Evolutionary conservation across 2,888 invertebrate genomes (phyloP).

Genomic region (Drosophila mulleri): DNA sequence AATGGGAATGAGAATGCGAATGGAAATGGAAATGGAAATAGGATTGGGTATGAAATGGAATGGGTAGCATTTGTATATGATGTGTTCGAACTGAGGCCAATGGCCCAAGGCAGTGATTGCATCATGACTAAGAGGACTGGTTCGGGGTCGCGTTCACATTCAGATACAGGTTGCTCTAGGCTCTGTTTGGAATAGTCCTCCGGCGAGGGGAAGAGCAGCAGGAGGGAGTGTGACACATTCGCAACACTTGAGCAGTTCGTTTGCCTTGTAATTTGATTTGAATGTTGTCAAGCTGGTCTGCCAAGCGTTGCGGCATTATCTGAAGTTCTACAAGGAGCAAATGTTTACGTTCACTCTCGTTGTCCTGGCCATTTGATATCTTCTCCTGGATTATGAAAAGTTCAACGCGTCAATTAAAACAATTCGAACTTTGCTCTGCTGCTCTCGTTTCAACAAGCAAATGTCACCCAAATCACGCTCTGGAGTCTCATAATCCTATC

Average conservation of each 20-base stretch:
- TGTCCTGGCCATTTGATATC: constrained; percentile 22
- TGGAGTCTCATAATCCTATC: constrained; percentile 35
- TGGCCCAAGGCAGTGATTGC: constrained; percentile 21
- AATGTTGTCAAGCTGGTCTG: constrained; percentile 27
- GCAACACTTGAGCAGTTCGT: constrained; percentile 62
- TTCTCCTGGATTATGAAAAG: constrained; percentile 8
- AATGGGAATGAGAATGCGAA: background rate
- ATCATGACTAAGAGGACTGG: constrained; percentile 16
- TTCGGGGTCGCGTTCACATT: constrained; percentile 4
- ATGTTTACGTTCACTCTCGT: background rate
- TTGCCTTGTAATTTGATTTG: constrained; percentile 67
- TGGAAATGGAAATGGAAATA: background rate
- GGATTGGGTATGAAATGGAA: background rate
- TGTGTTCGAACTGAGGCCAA: constrained; percentile 13
- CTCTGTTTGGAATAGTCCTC: constrained; percentile 5
- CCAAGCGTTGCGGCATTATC: constrained; percentile 39
- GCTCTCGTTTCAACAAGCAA: constrained; percentile 38
- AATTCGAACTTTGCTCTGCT: constrained; percentile 11
- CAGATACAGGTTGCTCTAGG: constrained; percentile 8
- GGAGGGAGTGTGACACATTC: constrained; percentile 38
- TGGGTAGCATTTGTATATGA: constrained; percentile 25
- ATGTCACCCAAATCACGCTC: constrained; percentile 41
- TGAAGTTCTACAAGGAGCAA: constrained; percentile 44
- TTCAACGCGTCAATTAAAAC: constrained; percentile 20
- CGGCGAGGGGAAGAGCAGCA: background rate